A percentile compares a stretch with the other conserved stretches of the same genome.
Evolutionary conservation across 2,113 vertebrate species (phyloP).

Genomic region (Emydocephalus ijimae): DNA sequence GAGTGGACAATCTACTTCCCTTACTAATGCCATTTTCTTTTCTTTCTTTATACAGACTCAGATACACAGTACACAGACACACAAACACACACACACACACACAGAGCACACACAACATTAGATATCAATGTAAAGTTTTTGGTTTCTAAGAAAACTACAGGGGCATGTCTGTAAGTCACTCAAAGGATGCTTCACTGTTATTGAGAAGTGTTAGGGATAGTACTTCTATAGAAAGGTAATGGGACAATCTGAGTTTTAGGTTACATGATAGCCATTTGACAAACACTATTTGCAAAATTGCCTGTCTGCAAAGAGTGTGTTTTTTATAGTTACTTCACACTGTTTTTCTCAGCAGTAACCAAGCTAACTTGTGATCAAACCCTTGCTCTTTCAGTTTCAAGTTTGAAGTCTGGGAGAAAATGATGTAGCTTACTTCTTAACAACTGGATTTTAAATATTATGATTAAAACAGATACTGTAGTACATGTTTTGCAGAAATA

Average conservation of each 20-base stretch:
- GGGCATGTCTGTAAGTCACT: neutral
- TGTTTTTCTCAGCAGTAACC: constrained; percentile 6
- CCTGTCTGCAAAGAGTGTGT: neutral
- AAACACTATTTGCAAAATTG: constrained; percentile 2
- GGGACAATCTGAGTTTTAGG: constrained; percentile 13
- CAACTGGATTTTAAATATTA: neutral
- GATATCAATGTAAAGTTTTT: neutral
- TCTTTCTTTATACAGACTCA: neutral
- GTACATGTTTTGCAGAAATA: neutral
- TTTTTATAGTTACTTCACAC: neutral
- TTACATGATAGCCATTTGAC: constrained; percentile 6
- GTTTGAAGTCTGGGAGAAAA: neutral
- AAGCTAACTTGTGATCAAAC: neutral
- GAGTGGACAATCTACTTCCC: neutral
- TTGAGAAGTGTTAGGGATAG: neutral
- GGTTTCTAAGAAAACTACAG: neutral
- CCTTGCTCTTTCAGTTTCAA: neutral
- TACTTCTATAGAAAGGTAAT: neutral
- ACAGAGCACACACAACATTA: neutral
- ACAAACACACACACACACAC: neutral
- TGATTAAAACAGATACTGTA: neutral
- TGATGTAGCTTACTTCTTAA: neutral
- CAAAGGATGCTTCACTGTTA: neutral
- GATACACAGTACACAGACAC: neutral
- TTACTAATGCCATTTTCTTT: neutral